phyloP scores from a whole-genome alignment of 2,888 invertebrate species.

The Cordilura impudica region DNA sequence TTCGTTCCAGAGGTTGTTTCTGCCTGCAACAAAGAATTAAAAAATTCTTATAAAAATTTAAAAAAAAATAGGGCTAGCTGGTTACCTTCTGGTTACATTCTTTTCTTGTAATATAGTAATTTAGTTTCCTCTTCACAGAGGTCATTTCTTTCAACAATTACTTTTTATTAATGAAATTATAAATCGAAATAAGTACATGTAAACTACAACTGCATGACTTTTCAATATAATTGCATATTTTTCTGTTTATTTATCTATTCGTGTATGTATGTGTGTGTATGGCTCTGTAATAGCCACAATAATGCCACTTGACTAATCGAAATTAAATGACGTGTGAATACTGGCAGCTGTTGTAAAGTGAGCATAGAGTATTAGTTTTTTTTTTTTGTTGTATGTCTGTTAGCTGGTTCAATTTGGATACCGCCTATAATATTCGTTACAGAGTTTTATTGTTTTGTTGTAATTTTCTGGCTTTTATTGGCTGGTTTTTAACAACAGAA shows the following conservation, averaged over 20 bases:
- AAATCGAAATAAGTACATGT: conserved; percentile 50
- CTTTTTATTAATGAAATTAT: conserved; percentile 18
- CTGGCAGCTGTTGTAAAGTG: conserved; percentile 70
- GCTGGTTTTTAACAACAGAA: conserved; percentile 23
- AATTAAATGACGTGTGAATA: conserved; percentile 78
- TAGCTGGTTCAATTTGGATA: conserved; percentile 35
- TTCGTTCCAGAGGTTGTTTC: too few species aligned
- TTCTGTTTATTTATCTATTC: conserved; percentile 5
- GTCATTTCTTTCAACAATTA: too few species aligned
- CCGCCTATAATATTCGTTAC: conserved; percentile 39
- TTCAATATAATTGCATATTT: conserved; percentile 48
- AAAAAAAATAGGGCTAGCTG: too few species aligned
- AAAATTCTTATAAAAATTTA: too few species aligned
- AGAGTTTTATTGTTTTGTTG: conserved; percentile 1
- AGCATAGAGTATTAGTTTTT: conserved; percentile 24
- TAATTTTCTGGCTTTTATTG: background rate
- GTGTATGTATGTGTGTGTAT: background rate
- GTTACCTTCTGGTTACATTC: too few species aligned
- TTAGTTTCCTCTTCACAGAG: too few species aligned
- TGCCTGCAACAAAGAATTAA: too few species aligned
- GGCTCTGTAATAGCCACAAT: conserved; percentile 35
- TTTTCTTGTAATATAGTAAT: too few species aligned
- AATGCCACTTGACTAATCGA: conserved; percentile 73
- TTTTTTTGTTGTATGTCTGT: background rate
- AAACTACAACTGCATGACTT: conserved; percentile 57